Percentiles rank a stretch among this genome's conserved stretches.
Evolutionary conservation across 1,140 invertebrate genomes (phyloP).

Genomic region (Drosophila guanche): DNA sequence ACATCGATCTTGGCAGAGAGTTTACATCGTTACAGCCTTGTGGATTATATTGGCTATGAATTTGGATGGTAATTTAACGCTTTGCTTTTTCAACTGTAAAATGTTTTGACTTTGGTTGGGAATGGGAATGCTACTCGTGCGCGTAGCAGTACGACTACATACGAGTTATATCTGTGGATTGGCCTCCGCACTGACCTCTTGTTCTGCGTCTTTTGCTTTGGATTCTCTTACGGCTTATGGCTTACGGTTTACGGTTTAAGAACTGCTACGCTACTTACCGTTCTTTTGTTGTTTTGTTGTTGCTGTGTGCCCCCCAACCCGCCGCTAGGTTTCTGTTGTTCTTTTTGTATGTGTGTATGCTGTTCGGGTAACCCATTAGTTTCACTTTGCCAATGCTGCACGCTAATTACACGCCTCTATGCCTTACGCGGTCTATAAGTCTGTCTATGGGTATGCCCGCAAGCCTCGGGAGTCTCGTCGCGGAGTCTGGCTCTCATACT

Average conservation of each 20-base stretch:
- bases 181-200: conserved; percentile 73
- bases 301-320: no score
- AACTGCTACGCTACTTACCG: conserved; percentile 27
- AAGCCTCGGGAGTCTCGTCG: conserved; percentile 6
- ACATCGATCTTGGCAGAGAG: no score
- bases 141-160: conserved; percentile 11
- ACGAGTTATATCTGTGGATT: conserved; percentile 12
- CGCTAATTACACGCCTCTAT: conserved; percentile 79
- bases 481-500: neutral
- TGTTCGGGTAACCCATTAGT: conserved; percentile 44
- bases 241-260: conserved; percentile 59
- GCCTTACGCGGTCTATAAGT: conserved; percentile 68
- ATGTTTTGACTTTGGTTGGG: conserved; percentile 52
- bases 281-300: neutral
- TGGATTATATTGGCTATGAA: no score
- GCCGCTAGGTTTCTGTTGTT: conserved; percentile 14
- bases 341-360: conserved; percentile 23
- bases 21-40: conserved; percentile 4
- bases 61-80: no score
- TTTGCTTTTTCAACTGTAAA: conserved; percentile 53
- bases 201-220: conserved; percentile 33
- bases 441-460: conserved; percentile 28
- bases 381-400: conserved; percentile 71
- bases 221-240: conserved; percentile 18
- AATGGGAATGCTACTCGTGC: conserved; percentile 29